Conservation (phyloP, 2,888 invertebrate genomes). For the Tyria jacobaeae region DNA sequence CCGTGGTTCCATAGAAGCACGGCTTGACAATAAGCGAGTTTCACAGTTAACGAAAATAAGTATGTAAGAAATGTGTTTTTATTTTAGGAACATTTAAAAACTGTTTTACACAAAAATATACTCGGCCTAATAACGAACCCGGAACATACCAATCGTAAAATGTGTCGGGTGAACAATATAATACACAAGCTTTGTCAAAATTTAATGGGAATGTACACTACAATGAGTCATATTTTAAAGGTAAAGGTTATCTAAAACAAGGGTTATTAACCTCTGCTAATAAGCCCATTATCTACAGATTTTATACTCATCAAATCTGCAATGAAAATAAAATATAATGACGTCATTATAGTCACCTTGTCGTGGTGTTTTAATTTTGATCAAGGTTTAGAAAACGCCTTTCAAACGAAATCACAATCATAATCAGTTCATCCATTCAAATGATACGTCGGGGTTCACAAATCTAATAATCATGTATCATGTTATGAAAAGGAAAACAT, state of each 20-base stretch:
- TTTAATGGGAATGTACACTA: not conserved
- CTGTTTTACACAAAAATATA: too few relatives aligned
- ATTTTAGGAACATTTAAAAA: too few relatives aligned
- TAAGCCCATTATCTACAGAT: constrained; percentile 11
- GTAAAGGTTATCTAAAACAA: not conserved
- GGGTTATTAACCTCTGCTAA: constrained; percentile 10
- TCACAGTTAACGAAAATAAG: too few relatives aligned
- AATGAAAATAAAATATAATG: not conserved
- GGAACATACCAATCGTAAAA: not conserved
- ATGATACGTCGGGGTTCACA: too few relatives aligned
- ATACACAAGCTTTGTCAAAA: constrained; percentile 7
- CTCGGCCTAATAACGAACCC: not conserved
- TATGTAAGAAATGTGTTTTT: too few relatives aligned
- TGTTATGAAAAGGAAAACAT: not conserved
- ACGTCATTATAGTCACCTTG: constrained; percentile 12
- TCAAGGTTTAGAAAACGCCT: constrained; percentile 22
- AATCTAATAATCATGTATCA: too few relatives aligned
- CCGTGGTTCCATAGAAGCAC: too few relatives aligned
- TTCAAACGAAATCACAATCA: too few relatives aligned
- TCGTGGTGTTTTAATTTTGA: constrained; percentile 13
- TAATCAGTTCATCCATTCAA: too few relatives aligned
- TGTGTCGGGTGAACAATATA: not conserved
- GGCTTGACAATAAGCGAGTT: too few relatives aligned
- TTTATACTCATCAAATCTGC: not conserved
- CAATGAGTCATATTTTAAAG: constrained; percentile 11